Base-by-base conservation (phyloP, 2,888 invertebrate species). In the Crematogaster levior region DNA sequence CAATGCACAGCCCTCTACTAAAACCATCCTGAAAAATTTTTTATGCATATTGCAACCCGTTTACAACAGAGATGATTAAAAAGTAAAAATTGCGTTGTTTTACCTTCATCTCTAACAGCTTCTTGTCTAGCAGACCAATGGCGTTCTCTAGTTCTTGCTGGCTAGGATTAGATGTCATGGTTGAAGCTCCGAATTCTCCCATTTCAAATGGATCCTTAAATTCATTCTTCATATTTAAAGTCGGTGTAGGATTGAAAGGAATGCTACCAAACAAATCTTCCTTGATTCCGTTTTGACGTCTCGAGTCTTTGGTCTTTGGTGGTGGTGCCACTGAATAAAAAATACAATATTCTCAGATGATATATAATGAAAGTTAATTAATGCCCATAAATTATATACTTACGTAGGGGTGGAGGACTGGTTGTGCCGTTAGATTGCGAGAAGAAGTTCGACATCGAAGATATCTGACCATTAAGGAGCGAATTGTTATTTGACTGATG, bases 61-160 rank as follows among this genome's bases (percentile, higher is more conserved):
- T 9, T 40, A 40, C 0, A 43, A 34, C 30, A 51, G 66, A 34
- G 9, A 15, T 9, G 15, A 18, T 37, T 9, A 58, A 15, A n/a
- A 18, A 24, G 9, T 53, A 0, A 4, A 6, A 18, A 34, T 15
- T 48, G 73, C 82, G 4, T n/a, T 30, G 15, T 51, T n/a, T 63
- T 1, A 98, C 98, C 97, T 98, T 98, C 97, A 98, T 97, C 95
- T 98, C 98, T 90, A 97, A 95, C 91, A 98, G 96, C 92, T 97
- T 96, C 94, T 97, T 97, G 94, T 98, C 98, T 94, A 97, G 95
- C 90, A 97, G 96, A 72, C 97, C 97, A 91, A 97, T 97, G 89
- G 97, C 97, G 94, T 96, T 97, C 93, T 96, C 96, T 85, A 96
- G 95, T 90, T 96, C 96, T 89, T 96, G 95, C 15, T 95, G 95